Conservation (phyloP, 1,140 invertebrate genomes). For the Drosophila kanapiae region DNA sequence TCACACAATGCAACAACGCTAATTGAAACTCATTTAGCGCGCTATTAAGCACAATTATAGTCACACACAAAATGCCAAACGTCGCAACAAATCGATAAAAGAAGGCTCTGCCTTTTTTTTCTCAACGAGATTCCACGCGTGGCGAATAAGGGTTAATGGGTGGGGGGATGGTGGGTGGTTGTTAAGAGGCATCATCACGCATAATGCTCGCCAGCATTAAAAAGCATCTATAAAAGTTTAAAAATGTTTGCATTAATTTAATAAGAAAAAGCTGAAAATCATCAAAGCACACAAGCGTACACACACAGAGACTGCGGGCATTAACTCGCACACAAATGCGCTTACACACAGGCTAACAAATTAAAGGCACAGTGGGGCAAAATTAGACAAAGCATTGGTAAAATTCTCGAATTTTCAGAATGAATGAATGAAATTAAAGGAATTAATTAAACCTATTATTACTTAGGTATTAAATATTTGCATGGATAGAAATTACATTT, state of each 20-base stretch:
- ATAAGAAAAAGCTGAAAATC: conserved; percentile 67
- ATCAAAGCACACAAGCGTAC: conserved; percentile 50
- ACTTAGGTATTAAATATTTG: too few relatives aligned
- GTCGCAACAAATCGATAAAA: conserved; percentile 60
- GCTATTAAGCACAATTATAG: conserved; percentile 80
- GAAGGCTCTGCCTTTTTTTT: conserved; percentile 5
- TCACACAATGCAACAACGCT: conserved; percentile 46
- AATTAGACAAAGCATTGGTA: not conserved
- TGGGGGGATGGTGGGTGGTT: not conserved
- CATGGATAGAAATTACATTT: too few relatives aligned
- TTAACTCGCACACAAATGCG: conserved; percentile 31
- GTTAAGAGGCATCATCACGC: conserved; percentile 8
- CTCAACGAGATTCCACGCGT: conserved; percentile 6
- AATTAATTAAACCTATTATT: too few relatives aligned
- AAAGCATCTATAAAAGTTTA: conserved; percentile 69
- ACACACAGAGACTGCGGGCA: conserved; percentile 28
- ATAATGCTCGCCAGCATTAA: conserved; percentile 51
- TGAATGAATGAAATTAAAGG: too few relatives aligned
- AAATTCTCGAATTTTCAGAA: not conserved
- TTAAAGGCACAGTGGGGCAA: conserved; percentile 44
- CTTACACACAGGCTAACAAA: conserved; percentile 36
- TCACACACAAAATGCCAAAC: conserved; percentile 38
- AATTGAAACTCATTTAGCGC: conserved; percentile 80
- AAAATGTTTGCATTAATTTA: conserved; percentile 72
- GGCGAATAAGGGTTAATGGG: conserved; percentile 9